A percentile compares a stretch with the other conserved stretches of the same genome.
phyloP scores from a whole-genome alignment of 2,888 invertebrate species.

The Steinernema hermaphroditum region DNA sequence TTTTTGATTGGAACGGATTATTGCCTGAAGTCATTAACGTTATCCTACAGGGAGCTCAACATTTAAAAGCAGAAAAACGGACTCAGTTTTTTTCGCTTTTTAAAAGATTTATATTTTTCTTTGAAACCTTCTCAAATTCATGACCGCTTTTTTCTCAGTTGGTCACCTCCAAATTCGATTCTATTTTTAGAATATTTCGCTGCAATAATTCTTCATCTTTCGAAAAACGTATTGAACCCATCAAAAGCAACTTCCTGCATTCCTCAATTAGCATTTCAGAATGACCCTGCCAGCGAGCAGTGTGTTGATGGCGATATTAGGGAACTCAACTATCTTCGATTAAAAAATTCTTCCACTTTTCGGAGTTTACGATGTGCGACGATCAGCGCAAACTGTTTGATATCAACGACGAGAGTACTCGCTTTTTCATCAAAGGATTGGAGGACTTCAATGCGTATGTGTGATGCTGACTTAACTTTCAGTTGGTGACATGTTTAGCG shows the following conservation, averaged over 20 bases:
- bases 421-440: conserved; percentile 45
- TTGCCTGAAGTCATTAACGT: too few species aligned
- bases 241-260: neutral
- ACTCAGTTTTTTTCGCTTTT: too few species aligned
- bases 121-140: too few species aligned
- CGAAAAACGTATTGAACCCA: neutral
- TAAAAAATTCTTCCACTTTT: too few species aligned
- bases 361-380: conserved; percentile 43
- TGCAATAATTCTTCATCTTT: conserved; percentile 18
- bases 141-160: neutral
- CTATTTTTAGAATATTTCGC: neutral
- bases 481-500: too few species aligned
- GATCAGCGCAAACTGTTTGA: conserved; percentile 50
- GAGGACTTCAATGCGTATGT: conserved; percentile 49
- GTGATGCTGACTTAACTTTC: neutral
- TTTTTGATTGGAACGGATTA: too few species aligned
- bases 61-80: too few species aligned
- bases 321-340: too few species aligned
- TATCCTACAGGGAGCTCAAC: too few species aligned
- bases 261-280: neutral
- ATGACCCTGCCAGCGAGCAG: neutral
- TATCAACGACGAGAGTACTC: conserved; percentile 45
- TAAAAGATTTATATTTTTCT: too few species aligned
- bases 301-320: too few species aligned
- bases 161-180: neutral